These are phyloP conservation scores for Omphaloscelis lunosa DNA, from an alignment of 2,888 invertebrate species.

Conservation along the genomic window DNA sequence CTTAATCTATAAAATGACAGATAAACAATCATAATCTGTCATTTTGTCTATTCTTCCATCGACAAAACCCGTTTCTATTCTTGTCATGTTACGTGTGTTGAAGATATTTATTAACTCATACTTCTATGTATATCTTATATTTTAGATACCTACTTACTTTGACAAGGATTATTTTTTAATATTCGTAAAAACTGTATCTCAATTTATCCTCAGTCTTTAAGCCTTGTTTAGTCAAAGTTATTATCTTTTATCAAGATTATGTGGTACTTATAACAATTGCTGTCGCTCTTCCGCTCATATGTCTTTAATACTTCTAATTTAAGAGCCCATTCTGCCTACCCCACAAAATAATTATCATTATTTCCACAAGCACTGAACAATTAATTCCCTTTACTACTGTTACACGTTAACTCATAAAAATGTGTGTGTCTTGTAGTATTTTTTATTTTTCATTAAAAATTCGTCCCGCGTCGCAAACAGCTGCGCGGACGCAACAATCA, in stretches of 20 bases:
- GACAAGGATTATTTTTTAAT: not conserved
- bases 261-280: not conserved
- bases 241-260: slow-evolving; percentile 7
- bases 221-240: slow-evolving; percentile 1
- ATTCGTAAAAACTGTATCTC: not conserved
- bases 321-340: slow-evolving; percentile 27
- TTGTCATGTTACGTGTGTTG: too few species aligned
- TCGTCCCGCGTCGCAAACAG: slow-evolving; percentile 69
- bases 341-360: slow-evolving; percentile 40
- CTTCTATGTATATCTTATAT: too few species aligned
- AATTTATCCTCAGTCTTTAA: not conserved
- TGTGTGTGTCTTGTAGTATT: slow-evolving; percentile 36
- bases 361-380: slow-evolving; percentile 42
- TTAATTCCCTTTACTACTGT: slow-evolving; percentile 59
- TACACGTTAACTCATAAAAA: slow-evolving; percentile 47
- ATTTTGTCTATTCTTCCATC: too few species aligned
- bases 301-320: slow-evolving; percentile 32
- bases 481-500: slow-evolving; percentile 76
- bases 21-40: too few species aligned
- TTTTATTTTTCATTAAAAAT: slow-evolving; percentile 67
- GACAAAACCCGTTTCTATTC: too few species aligned
- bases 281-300: slow-evolving; percentile 3
- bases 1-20: too few species aligned
- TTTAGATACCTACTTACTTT: not conserved
- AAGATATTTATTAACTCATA: not conserved